Percentiles rank a stretch among this genome's conserved stretches.
phyloP scores from a whole-genome alignment of 2,113 vertebrate species.

The Cyphomyrus discorhynchus region DNA sequence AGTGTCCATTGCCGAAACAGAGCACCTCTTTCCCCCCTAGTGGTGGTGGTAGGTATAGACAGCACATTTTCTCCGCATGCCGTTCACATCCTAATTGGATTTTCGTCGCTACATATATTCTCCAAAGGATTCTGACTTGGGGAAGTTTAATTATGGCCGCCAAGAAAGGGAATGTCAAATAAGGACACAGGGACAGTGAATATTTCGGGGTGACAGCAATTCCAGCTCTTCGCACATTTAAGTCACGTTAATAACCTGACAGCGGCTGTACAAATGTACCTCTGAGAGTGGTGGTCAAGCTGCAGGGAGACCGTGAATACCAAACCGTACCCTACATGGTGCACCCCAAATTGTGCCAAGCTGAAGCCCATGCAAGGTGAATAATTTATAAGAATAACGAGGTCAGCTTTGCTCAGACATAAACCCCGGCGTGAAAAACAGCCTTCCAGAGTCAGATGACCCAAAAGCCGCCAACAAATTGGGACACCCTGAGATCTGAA shows the following conservation, averaged over 20 bases:
- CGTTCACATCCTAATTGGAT: not conserved
- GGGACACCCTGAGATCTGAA: not conserved
- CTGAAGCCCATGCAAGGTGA: not conserved
- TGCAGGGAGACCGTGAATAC: not conserved
- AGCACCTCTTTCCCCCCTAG: not conserved
- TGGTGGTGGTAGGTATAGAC: not conserved
- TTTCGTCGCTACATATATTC: not conserved
- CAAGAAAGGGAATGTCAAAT: not conserved
- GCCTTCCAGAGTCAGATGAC: not conserved
- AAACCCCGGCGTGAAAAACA: not conserved
- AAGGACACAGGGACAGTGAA: not conserved
- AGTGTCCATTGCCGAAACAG: not conserved
- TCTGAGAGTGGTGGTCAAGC: not conserved
- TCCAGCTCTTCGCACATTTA: not conserved
- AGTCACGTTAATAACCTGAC: not conserved
- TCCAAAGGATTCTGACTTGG: not conserved
- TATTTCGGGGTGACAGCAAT: not conserved
- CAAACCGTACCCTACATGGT: not conserved
- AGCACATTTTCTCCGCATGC: not conserved
- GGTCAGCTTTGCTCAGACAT: not conserved
- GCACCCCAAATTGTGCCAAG: not conserved
- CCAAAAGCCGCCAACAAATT: not conserved
- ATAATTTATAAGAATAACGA: not conserved
- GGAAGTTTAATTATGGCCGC: not conserved
- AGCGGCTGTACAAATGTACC: not conserved